Conservation (phyloP, 2,888 invertebrate species). For the Nyleta sp. region DNA sequence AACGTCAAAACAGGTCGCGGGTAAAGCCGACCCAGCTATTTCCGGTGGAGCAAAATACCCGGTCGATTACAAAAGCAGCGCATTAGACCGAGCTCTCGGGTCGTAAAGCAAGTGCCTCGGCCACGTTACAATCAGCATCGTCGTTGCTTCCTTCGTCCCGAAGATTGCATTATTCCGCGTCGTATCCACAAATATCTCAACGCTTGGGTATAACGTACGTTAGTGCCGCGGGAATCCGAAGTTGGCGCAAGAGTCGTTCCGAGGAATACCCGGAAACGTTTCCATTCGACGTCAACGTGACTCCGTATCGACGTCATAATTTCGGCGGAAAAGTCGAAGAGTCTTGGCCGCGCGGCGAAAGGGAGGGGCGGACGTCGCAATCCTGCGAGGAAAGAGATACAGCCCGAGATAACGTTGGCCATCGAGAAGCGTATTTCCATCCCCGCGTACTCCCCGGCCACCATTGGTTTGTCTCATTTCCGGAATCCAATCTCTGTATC, state of each 20-base stretch:
- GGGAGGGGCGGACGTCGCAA: constrained; percentile 40
- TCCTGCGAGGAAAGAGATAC: constrained; percentile 69
- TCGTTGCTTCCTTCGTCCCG: constrained; percentile 29
- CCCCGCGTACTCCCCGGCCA: constrained; percentile 70
- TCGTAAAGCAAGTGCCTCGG: constrained; percentile 55
- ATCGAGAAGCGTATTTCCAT: constrained; percentile 76
- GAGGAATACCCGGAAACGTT: constrained; percentile 69
- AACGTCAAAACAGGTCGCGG: background rate
- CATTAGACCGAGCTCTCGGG: constrained; percentile 33
- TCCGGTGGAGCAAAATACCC: constrained; percentile 19
- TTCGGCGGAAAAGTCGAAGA: constrained; percentile 67
- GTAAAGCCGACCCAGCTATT: too few species aligned
- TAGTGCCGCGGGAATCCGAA: constrained; percentile 49
- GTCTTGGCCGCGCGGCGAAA: constrained; percentile 62
- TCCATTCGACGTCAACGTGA: constrained; percentile 74
- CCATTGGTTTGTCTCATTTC: constrained; percentile 81
- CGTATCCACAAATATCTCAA: constrained; percentile 59
- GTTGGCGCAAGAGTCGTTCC: constrained; percentile 66
- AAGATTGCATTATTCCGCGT: constrained; percentile 52
- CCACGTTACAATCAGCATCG: constrained; percentile 51
- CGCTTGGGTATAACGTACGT: constrained; percentile 57
- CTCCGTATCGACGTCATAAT: constrained; percentile 77
- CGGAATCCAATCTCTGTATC: constrained; percentile 79
- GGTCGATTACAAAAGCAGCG: constrained; percentile 43
- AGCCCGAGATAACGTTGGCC: constrained; percentile 76